These are phyloP conservation scores for Vimba vimba DNA, from an alignment of 2,113 vertebrate genomes.

Conservation along the genomic window DNA sequence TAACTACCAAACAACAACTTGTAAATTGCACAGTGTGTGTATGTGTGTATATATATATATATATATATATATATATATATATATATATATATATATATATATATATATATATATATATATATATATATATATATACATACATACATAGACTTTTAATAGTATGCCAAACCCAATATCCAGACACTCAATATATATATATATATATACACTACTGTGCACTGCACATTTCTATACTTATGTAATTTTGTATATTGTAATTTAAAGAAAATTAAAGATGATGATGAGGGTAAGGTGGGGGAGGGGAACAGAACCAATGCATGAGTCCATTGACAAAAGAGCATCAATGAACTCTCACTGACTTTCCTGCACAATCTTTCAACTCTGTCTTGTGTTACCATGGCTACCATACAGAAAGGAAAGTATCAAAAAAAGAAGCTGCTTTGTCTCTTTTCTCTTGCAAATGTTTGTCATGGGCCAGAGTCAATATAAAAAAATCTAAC, in stretches of 20 bases:
- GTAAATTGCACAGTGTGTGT: no score
- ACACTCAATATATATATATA: background rate
- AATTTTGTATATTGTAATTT: background rate
- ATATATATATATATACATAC: no score
- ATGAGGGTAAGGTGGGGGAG: background rate
- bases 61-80: no score
- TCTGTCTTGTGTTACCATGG: constrained; percentile 39
- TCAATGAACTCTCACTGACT: constrained; percentile 12
- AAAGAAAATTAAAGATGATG: background rate
- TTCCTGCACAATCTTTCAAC: constrained; percentile 32
- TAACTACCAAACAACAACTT: no score
- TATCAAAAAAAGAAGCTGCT: background rate
- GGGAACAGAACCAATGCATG: background rate
- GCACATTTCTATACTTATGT: background rate
- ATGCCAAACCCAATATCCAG: background rate
- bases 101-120: no score
- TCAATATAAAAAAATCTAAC: no score
- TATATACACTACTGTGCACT: background rate
- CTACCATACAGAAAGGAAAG: constrained; percentile 24
- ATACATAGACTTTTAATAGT: no score
- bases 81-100: no score
- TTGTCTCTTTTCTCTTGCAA: background rate
- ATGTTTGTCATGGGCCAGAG: background rate
- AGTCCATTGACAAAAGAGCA: constrained; percentile 2
- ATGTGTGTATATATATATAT: no score